phyloP scores from a whole-genome alignment of 2,888 invertebrate genomes.

The Imbricaverruca yamaguchii region DNA sequence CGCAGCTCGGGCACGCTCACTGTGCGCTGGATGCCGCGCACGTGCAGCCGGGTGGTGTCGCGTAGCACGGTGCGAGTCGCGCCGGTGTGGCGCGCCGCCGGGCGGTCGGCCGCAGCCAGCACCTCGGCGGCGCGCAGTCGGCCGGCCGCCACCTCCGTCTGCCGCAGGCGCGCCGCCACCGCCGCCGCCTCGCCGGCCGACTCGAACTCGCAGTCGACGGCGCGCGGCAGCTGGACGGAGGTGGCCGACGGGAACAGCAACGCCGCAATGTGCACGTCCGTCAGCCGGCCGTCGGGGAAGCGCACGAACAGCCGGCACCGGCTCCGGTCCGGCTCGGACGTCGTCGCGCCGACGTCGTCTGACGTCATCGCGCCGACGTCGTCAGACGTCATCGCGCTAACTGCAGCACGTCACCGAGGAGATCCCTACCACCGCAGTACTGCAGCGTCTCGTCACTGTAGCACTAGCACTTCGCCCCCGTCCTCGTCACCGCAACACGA shows the following conservation, averaged over 20 bases:
- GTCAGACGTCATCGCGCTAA: too few species aligned
- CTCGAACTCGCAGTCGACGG: conserved; percentile 1
- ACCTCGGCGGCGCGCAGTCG: not conserved
- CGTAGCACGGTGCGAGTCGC: not conserved
- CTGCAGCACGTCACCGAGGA: too few species aligned
- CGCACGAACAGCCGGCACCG: not conserved
- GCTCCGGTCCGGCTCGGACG: too few species aligned
- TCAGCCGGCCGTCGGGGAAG: not conserved
- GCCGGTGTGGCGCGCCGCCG: not conserved
- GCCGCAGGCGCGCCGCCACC: not conserved
- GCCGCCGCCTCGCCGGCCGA: not conserved
- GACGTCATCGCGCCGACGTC: too few species aligned
- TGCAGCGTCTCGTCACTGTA: too few species aligned
- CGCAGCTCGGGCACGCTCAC: not conserved
- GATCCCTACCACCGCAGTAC: too few species aligned
- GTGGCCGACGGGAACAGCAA: not conserved
- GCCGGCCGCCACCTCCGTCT: not conserved
- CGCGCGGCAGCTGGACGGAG: not conserved
- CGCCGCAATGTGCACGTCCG: not conserved
- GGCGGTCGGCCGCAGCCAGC: not conserved
- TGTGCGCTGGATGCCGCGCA: not conserved
- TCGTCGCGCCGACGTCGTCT: too few species aligned
- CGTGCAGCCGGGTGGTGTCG: not conserved
- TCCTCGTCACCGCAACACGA: too few species aligned
- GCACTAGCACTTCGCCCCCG: too few species aligned